Conservation (phyloP, 2,113 vertebrate genomes). For the Gnathochromis pfefferi region DNA sequence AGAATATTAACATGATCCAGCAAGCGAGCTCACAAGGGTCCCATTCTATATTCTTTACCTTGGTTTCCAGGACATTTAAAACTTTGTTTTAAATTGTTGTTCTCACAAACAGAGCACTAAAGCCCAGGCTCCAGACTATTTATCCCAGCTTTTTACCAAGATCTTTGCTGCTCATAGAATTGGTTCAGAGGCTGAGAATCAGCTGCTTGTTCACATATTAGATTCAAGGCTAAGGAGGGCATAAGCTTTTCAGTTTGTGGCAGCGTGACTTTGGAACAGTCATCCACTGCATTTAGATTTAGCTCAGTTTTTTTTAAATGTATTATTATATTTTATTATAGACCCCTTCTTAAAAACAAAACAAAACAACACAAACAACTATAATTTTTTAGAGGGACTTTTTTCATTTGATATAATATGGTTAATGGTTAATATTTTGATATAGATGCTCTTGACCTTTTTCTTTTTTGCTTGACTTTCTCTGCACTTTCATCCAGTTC, state of each 20-base stretch:
- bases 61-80: background rate
- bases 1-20: background rate
- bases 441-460: background rate
- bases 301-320: background rate
- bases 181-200: background rate
- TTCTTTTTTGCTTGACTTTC: background rate
- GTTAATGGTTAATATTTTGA: background rate
- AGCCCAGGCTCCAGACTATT: background rate
- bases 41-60: rapidly evolving
- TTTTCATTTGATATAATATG: no score
- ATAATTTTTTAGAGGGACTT: no score
- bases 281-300: background rate
- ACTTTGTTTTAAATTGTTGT: background rate
- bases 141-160: background rate
- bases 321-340: background rate
- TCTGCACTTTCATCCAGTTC: background rate
- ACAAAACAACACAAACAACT: background rate
- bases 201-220: rapidly evolving
- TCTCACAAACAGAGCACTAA: background rate
- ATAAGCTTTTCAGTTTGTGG: background rate
- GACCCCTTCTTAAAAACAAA: background rate
- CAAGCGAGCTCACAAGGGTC: background rate
- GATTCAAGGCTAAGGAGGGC: rapidly evolving
- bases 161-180: background rate
- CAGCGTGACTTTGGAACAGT: background rate